Conservation (phyloP, 2,797 vertebrate species). For the Ctenopoma kingsleyae region DNA sequence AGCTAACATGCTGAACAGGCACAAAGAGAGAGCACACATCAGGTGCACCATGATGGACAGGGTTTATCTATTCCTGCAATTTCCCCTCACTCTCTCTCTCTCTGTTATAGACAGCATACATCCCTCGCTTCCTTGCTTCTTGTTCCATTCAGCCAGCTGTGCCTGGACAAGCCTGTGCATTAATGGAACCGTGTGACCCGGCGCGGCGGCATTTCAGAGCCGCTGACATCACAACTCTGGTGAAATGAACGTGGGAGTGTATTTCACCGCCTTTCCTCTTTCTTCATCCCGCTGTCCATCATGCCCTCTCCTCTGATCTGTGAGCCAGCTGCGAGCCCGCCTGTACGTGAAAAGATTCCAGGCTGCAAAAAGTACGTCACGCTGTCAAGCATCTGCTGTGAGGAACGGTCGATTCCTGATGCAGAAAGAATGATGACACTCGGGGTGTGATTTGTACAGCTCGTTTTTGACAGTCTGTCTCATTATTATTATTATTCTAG, state of each 20-base stretch:
- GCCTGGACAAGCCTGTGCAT: conserved; percentile 24
- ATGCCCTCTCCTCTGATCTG: conserved; percentile 15
- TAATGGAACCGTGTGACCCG: conserved; percentile 24
- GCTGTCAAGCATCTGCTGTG: conserved; percentile 7
- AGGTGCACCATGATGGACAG: conserved; percentile 25
- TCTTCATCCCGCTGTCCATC: conserved; percentile 21
- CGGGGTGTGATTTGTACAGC: too few species aligned
- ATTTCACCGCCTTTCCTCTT: conserved; percentile 17
- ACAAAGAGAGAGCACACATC: conserved; percentile 41
- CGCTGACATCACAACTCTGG: conserved; percentile 20
- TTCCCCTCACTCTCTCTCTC: conserved; percentile 11
- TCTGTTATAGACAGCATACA: conserved; percentile 18
- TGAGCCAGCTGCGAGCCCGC: conserved; percentile 9
- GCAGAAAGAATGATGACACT: neutral
- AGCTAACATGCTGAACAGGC: conserved; percentile 6
- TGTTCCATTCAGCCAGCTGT: conserved; percentile 24
- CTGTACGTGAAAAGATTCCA: neutral
- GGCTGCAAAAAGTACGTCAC: neutral
- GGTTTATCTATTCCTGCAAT: conserved; percentile 24
- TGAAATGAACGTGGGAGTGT: conserved; percentile 2
- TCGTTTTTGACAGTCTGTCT: neutral
- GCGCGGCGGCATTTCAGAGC: neutral
- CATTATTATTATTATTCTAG: neutral
- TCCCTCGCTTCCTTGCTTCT: conserved; percentile 10
- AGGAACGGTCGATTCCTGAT: neutral